Evolutionary conservation across 2,113 vertebrate genomes (phyloP).

Genomic region (Bufo bufo): DNA sequence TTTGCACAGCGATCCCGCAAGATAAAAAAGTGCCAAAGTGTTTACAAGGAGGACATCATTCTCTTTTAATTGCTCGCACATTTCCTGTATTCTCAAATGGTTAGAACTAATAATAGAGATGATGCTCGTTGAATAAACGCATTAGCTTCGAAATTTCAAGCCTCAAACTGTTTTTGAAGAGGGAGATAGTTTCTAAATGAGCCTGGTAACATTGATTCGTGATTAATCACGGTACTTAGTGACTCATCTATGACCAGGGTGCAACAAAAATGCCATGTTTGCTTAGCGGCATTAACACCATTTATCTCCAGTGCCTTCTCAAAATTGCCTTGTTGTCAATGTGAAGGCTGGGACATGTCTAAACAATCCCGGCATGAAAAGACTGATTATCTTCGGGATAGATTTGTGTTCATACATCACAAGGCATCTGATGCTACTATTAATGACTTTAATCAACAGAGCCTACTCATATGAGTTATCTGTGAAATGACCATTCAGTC

Average conservation of each 20-base stretch:
- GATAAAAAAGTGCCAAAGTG: slow-evolving; percentile 73
- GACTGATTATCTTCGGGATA: slow-evolving; percentile 47
- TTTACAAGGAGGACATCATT: slow-evolving; percentile 69
- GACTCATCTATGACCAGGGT: slow-evolving; percentile 74
- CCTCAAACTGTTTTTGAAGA: slow-evolving; percentile 68
- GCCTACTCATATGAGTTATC: slow-evolving; percentile 41
- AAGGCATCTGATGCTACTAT: slow-evolving; percentile 49
- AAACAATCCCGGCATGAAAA: slow-evolving; percentile 59
- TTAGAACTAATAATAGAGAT: slow-evolving; percentile 68
- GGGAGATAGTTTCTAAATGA: slow-evolving; percentile 74
- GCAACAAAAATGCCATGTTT: slow-evolving; percentile 74
- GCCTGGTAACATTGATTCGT: slow-evolving; percentile 77
- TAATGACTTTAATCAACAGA: slow-evolving; percentile 58
- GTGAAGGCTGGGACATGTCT: slow-evolving; percentile 62
- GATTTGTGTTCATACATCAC: slow-evolving; percentile 59
- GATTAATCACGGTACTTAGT: slow-evolving; percentile 78
- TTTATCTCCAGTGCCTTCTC: slow-evolving; percentile 70
- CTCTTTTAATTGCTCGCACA: slow-evolving; percentile 74
- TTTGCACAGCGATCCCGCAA: slow-evolving; percentile 68
- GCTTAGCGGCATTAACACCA: slow-evolving; percentile 71
- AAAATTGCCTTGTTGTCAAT: slow-evolving; percentile 74
- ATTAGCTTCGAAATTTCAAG: slow-evolving; percentile 75
- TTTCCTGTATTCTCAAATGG: slow-evolving; percentile 70
- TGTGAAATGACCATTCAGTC: slow-evolving; percentile 27
- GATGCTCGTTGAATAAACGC: slow-evolving; percentile 74